Evolutionary conservation across 2,797 vertebrate genomes (phyloP).

Genomic region (Hippopotamyrus pictus): DNA sequence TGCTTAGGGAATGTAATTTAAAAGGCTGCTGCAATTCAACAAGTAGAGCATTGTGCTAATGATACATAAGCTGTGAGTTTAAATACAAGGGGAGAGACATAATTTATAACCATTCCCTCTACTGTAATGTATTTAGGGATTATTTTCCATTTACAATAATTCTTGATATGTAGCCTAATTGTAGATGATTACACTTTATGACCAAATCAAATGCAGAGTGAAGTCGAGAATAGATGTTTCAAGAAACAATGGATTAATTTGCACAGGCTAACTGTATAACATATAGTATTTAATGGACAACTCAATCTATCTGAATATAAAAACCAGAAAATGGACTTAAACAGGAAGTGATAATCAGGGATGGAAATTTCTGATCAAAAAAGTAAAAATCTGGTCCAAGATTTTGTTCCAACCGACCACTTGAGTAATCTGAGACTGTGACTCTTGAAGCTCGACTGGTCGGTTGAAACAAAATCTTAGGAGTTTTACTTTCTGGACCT

Average conservation of each 20-base stretch:
- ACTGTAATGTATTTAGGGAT: not conserved
- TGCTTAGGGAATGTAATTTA: not conserved
- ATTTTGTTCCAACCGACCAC: not conserved
- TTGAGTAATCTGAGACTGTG: not conserved
- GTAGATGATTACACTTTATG: not conserved
- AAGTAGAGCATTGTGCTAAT: not conserved
- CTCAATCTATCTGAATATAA: not conserved
- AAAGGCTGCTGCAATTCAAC: not conserved
- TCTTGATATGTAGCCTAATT: not conserved
- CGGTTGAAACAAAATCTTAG: not conserved
- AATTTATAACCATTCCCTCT: not conserved
- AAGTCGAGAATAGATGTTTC: not conserved
- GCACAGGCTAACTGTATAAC: not conserved
- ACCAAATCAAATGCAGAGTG: not conserved
- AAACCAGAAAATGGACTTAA: not conserved
- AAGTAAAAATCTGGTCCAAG: not conserved
- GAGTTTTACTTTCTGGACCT: not conserved
- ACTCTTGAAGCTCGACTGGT: not conserved
- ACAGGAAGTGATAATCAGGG: not conserved
- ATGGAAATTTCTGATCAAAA: not conserved
- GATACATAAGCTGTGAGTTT: not conserved
- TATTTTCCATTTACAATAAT: not conserved
- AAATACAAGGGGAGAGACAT: not conserved
- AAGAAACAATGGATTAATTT: not conserved
- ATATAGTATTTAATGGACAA: not conserved